Evolutionary conservation across 1,140 invertebrate species (phyloP).

Genomic region (Drosophila neocordata): DNA sequence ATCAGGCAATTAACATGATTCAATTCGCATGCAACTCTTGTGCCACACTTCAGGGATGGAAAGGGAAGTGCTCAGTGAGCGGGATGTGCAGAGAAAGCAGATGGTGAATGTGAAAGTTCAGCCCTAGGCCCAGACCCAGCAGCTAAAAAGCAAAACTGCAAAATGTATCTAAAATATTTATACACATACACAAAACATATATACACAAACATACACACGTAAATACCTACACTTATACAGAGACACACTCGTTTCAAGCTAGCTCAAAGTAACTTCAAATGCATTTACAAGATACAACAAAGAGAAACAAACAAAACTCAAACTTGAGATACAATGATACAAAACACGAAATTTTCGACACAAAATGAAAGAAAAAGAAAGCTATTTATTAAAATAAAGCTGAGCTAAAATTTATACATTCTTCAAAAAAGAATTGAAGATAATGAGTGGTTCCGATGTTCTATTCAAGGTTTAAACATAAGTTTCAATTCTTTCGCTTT

Average conservation of each 20-base stretch:
- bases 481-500: not conserved
- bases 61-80: constrained; percentile 25
- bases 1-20: constrained; percentile 79
- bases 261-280: constrained; percentile 75
- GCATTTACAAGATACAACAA: constrained; percentile 61
- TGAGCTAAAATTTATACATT: constrained; percentile 23
- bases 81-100: constrained; percentile 6
- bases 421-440: not conserved
- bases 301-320: constrained; percentile 12
- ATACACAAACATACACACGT: constrained; percentile 46
- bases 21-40: constrained; percentile 74
- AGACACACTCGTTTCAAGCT: constrained; percentile 61
- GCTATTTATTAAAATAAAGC: constrained; percentile 27
- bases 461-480: not conserved
- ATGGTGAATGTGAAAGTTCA: constrained; percentile 41
- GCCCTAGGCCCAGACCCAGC: constrained; percentile 62
- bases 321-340: constrained; percentile 27
- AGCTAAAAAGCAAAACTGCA: constrained; percentile 56
- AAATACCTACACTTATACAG: constrained; percentile 29
- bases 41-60: constrained; percentile 69
- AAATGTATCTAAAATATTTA: constrained; percentile 73
- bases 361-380: not conserved
- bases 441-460: constrained; percentile 20
- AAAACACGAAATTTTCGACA: constrained; percentile 21
- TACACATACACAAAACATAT: constrained; percentile 28